Evolutionary conservation across 1,140 invertebrate species (phyloP), one percentile per base, ranked within the genome.

Genomic region (Dolichoris vasculosae): DNA sequence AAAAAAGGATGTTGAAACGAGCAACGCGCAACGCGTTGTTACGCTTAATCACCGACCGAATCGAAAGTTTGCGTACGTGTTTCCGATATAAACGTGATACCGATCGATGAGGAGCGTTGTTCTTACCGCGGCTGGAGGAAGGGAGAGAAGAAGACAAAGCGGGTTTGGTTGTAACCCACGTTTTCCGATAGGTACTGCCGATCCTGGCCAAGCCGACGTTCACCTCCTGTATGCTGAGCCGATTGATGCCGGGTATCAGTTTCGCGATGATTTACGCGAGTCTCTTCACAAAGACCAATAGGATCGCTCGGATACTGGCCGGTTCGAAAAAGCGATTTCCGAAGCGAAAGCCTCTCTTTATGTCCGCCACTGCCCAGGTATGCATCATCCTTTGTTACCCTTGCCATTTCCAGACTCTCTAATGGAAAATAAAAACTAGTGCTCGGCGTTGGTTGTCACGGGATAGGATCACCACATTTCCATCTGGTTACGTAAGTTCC

Each of bases 261-360:
- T 97, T 98, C 89, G 95, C 96, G 0, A 96, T 97, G 92, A 97
- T 98, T 86, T 98, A 97, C 91, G 96, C 96, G 0, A 96, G 97
- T 9, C 92, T 98, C 23, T 94, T 98, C 6, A 97, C 97, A 6
- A 97, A 97, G 94, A 98, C 97, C 0, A 98, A 98, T 92, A 93
- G 97, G 77, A 98, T 98, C 59, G 96, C 97, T 0, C 91, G 97
- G 30, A 97, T 98, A 88, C 94, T 98, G 55, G 96, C 97, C 20
- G 96, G 96, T 1, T 96, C 96, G 75, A 97, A 97, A 90, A 97
- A 97, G 89, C 93, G 95, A 79, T 97, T 97, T 83, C 96, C 97
- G 67, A 97, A 96, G 2, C 95, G 96, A 86, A 97, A 97, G 89
- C 96, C 96, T 89, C 95, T 95, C 35, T 95, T 95, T 87, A 95